These are phyloP conservation scores for Amaurobius ferox DNA, from an alignment of 2,888 invertebrate species.

Conservation along the genomic window DNA sequence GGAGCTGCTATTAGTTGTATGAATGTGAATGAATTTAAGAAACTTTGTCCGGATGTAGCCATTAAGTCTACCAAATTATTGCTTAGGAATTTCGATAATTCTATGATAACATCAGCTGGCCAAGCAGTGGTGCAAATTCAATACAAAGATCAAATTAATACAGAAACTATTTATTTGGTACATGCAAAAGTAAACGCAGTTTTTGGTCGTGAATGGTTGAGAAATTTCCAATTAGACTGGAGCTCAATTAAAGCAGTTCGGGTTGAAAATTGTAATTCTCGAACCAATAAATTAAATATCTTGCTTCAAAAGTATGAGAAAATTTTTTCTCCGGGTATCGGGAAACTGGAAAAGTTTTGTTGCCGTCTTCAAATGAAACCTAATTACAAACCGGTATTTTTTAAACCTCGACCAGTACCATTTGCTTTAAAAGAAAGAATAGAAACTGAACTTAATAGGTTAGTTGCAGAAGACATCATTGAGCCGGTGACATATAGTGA, in stretches of 20 bases:
- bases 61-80: constrained; percentile 52
- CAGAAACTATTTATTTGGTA: constrained; percentile 47
- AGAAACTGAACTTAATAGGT: constrained; percentile 44
- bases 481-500: constrained; percentile 50
- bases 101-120: constrained; percentile 56
- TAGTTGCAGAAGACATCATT: constrained; percentile 52
- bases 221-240: not conserved
- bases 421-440: constrained; percentile 52
- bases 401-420: constrained; percentile 54
- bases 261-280: constrained; percentile 48
- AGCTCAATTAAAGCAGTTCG: constrained; percentile 44
- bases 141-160: constrained; percentile 48
- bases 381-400: constrained; percentile 53
- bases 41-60: constrained; percentile 51
- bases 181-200: constrained; percentile 44
- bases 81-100: constrained; percentile 53
- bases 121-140: constrained; percentile 55
- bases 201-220: constrained; percentile 34
- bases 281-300: constrained; percentile 48
- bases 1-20: constrained; percentile 33
- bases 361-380: constrained; percentile 53
- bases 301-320: constrained; percentile 48
- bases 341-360: constrained; percentile 49
- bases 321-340: constrained; percentile 43
- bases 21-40: constrained; percentile 49